Conservation (phyloP, 2,113 vertebrate genomes). For the Vulpes vulpes region DNA sequence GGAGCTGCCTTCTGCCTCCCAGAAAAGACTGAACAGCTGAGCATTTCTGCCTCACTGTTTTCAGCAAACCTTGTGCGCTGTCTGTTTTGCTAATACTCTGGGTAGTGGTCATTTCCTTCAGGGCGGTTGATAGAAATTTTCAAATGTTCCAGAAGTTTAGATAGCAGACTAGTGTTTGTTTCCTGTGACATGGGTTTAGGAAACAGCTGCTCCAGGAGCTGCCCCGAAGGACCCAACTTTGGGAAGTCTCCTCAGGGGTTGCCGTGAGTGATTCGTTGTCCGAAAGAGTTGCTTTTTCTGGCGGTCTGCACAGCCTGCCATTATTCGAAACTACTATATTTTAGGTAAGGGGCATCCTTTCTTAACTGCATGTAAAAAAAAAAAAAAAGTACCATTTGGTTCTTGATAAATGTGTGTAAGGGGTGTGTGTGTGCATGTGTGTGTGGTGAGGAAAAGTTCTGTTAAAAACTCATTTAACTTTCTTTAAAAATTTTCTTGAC, state of each 20-base stretch:
- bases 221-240: conserved; percentile 45
- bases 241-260: rapidly evolving
- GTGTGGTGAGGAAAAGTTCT: neutral
- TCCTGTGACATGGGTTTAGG: conserved; percentile 72
- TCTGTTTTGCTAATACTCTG: conserved; percentile 49
- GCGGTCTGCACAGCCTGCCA: conserved; percentile 44
- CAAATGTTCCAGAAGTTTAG: conserved; percentile 48
- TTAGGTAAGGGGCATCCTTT: conserved; percentile 69
- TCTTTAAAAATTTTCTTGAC: neutral
- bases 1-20: no score
- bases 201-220: conserved; percentile 78
- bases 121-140: conserved; percentile 49
- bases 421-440: neutral
- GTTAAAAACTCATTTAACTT: conserved; percentile 17
- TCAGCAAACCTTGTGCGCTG: neutral
- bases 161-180: conserved; percentile 72
- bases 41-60: neutral
- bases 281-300: conserved; percentile 23
- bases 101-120: conserved; percentile 72
- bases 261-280: conserved; percentile 26
- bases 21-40: rapidly evolving
- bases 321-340: conserved; percentile 7
- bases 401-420: neutral
- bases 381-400: neutral
- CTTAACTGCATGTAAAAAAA: neutral